A percentile compares a stretch with the other conserved stretches of the same genome.
Evolutionary conservation across 1,140 invertebrate genomes (phyloP).

Genomic region (Penaeus indicus): DNA sequence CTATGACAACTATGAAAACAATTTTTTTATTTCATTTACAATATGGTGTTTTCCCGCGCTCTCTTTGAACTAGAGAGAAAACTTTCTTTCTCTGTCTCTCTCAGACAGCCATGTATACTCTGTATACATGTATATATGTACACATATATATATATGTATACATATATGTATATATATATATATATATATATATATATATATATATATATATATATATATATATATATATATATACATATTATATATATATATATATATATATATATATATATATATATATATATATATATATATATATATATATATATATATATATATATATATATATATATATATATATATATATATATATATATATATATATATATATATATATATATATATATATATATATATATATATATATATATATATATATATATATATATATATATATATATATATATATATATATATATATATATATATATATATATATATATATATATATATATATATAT

Average conservation of each 20-base stretch:
- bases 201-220: not conserved
- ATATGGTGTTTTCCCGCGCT: not conserved
- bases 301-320: not conserved
- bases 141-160: not conserved
- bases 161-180: not conserved
- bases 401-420: no score
- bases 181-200: not conserved
- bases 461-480: no score
- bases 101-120: not conserved
- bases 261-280: no score
- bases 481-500: no score
- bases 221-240: not conserved
- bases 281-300: slow-evolving; percentile 33
- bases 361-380: no score
- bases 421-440: no score
- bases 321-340: no score
- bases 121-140: not conserved
- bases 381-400: no score
- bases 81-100: not conserved
- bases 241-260: not conserved
- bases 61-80: not conserved
- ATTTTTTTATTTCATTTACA: not conserved
- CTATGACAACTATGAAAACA: no score
- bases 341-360: no score
- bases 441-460: no score